Conservation (phyloP, 2,113 vertebrate genomes). For the Aphelocoma coerulescens region DNA sequence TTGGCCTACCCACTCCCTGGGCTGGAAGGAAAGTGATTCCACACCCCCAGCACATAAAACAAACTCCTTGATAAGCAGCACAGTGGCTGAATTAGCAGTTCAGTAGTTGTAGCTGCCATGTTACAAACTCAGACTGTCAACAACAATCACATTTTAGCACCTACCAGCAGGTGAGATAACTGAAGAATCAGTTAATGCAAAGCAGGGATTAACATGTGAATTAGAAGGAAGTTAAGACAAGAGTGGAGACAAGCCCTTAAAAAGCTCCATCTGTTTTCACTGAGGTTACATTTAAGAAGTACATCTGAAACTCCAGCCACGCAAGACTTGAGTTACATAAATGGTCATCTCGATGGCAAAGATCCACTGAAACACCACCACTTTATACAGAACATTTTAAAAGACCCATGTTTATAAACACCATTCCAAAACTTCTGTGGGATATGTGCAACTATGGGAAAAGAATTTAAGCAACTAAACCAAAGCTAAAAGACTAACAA, state of each 20-base stretch:
- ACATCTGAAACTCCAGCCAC: not conserved
- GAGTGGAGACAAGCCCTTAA: not conserved
- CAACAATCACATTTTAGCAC: not conserved
- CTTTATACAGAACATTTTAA: fast-evolving
- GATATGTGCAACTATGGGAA: fast-evolving
- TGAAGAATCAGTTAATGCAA: not conserved
- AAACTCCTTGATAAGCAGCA: not conserved
- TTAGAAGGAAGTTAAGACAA: not conserved
- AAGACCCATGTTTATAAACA: fast-evolving
- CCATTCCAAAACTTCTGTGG: no score
- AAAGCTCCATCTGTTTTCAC: not conserved
- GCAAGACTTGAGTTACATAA: not conserved
- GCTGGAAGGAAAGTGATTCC: not conserved
- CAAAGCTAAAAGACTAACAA: not conserved
- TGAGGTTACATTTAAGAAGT: not conserved
- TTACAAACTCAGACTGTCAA: not conserved
- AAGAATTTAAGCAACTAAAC: not conserved
- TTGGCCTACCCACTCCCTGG: not conserved
- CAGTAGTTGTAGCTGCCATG: not conserved
- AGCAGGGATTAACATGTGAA: not conserved
- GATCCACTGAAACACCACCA: fast-evolving
- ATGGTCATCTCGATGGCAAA: fast-evolving
- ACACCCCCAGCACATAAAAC: not conserved
- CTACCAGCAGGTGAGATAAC: not conserved
- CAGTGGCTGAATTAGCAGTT: not conserved